Conservation (phyloP, 2,888 invertebrate species). For the Dendrolimus pini region DNA sequence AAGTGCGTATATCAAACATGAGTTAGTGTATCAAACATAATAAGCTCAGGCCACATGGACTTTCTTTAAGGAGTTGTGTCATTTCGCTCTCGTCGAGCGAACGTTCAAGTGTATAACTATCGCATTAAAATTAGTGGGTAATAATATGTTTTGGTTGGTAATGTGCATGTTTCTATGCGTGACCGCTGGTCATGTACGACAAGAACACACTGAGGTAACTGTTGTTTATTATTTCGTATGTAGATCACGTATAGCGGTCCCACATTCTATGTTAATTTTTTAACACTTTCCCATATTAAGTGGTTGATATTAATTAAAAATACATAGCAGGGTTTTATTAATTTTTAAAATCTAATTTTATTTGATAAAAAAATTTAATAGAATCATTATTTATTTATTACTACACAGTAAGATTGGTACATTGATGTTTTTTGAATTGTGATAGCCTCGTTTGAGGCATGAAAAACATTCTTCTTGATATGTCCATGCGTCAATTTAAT, state of each 20-base stretch:
- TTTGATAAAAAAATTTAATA: too few species aligned
- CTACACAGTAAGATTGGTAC: too few species aligned
- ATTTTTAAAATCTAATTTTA: too few species aligned
- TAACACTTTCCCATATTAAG: constrained; percentile 1
- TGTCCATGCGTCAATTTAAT: too few species aligned
- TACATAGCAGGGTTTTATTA: too few species aligned
- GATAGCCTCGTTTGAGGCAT: too few species aligned
- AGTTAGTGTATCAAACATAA: constrained; percentile 65
- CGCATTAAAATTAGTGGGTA: constrained; percentile 8
- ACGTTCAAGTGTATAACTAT: not conserved
- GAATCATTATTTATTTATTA: too few species aligned
- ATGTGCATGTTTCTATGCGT: constrained; percentile 34
- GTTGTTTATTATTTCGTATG: constrained; percentile 17
- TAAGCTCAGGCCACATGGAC: constrained; percentile 44
- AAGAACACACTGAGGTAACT: constrained; percentile 38
- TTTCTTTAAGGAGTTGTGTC: constrained; percentile 27
- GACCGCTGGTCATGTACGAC: constrained; percentile 25
- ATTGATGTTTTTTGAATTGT: too few species aligned
- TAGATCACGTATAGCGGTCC: constrained; percentile 12
- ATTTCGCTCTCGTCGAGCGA: not conserved
- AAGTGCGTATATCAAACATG: constrained; percentile 52
- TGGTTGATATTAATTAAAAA: too few species aligned
- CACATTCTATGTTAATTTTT: constrained; percentile 9
- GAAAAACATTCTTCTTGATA: too few species aligned
- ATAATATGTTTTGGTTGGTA: constrained; percentile 38